These are phyloP conservation scores for Polyergus mexicanus DNA, from an alignment of 1,140 invertebrate genomes.

Conservation along the genomic window DNA sequence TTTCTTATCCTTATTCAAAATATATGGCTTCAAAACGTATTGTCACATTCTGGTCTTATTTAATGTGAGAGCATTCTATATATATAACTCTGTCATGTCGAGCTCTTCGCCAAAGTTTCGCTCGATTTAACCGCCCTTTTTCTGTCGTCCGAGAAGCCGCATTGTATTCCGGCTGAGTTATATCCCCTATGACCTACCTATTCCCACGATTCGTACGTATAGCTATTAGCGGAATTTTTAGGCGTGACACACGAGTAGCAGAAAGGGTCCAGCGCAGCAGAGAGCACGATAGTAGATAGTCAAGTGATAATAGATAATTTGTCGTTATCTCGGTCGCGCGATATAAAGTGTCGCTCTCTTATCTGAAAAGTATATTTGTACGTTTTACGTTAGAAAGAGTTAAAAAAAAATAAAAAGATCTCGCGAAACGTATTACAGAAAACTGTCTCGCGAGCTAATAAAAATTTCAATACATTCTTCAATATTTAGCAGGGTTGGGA, in stretches of 20 bases:
- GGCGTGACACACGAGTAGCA: constrained; percentile 19
- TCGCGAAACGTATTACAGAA: too few species aligned
- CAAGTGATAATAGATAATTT: constrained; percentile 38
- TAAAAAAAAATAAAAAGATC: not conserved
- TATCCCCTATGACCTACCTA: constrained; percentile 46
- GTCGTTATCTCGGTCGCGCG: constrained; percentile 36
- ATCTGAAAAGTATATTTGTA: constrained; percentile 27
- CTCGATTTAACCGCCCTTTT: constrained; percentile 49
- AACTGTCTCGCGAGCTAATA: not conserved
- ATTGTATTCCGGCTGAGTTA: constrained; percentile 35
- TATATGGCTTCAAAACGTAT: not conserved
- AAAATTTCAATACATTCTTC: not conserved
- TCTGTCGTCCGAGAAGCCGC: not conserved
- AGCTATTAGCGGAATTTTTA: constrained; percentile 38
- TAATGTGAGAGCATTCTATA: not conserved
- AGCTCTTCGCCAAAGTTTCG: constrained; percentile 8
- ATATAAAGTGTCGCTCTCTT: constrained; percentile 48
- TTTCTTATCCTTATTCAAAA: not conserved
- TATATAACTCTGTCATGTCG: not conserved
- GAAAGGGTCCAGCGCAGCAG: not conserved
- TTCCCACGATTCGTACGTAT: constrained; percentile 19
- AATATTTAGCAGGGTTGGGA: too few species aligned
- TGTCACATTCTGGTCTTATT: not conserved
- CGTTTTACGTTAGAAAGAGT: constrained; percentile 23
- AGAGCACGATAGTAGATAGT: too few species aligned